These are phyloP conservation scores for Cyphomyrus discorhynchus DNA, from an alignment of 2,113 vertebrate genomes.

Conservation along the genomic window DNA sequence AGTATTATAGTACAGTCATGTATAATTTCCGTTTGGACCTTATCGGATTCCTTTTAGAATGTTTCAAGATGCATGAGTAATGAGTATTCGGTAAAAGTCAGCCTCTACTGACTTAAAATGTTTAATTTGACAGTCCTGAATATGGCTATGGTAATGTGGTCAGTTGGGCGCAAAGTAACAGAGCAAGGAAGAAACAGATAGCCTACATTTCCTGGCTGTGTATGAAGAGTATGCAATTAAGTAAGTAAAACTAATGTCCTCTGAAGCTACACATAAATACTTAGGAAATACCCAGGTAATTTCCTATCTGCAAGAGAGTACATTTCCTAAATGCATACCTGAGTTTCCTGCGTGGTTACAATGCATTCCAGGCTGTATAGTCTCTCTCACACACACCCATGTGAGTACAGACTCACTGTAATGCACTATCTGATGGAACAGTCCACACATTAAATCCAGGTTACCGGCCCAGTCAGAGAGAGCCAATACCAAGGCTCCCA, in stretches of 20 bases:
- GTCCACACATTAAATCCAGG: background rate
- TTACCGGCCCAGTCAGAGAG: background rate
- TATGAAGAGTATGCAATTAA: background rate
- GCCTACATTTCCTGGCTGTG: background rate
- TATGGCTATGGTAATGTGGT: background rate
- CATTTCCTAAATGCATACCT: background rate
- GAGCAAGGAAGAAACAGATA: background rate
- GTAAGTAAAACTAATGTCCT: background rate
- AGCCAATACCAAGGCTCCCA: too few species aligned
- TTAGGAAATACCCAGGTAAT: background rate
- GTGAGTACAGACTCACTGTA: background rate
- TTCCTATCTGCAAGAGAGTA: background rate
- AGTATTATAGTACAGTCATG: background rate
- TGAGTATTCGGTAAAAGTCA: background rate
- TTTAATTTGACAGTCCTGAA: background rate
- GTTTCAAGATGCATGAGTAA: background rate
- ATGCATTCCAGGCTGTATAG: background rate
- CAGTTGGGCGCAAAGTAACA: background rate
- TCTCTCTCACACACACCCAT: background rate
- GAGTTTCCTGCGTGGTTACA: background rate
- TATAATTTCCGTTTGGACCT: background rate
- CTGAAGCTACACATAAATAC: background rate
- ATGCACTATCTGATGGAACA: background rate
- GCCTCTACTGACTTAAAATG: background rate
- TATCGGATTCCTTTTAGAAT: background rate